A percentile compares a stretch with the other conserved stretches of the same genome.
phyloP scores from a whole-genome alignment of 2,888 invertebrate species.

The Gryllus longicercus region DNA sequence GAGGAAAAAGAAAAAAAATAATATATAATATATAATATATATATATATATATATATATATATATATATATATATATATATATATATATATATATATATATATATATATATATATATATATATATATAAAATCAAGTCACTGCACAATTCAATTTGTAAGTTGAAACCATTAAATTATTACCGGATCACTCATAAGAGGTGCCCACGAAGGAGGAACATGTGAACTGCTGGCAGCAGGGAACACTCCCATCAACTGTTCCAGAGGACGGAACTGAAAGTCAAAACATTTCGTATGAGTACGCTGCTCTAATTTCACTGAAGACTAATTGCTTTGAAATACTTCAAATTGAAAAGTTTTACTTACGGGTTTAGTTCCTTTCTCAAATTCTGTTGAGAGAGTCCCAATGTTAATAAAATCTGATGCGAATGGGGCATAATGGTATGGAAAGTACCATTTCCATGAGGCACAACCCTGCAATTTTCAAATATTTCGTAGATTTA shows the following conservation, averaged over 20 bases:
- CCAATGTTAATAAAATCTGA: constrained; percentile 94
- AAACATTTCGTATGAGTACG: constrained; percentile 30
- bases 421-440: constrained; percentile 99
- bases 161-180: constrained; percentile 52
- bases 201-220: constrained; percentile 93
- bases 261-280: constrained; percentile 76
- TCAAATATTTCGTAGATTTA: too few species aligned
- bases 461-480: constrained; percentile 79
- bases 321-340: constrained; percentile 20
- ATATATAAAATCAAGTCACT: too few species aligned
- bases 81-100: too few species aligned
- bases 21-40: too few species aligned
- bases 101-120: too few species aligned
- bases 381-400: constrained; percentile 82
- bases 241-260: constrained; percentile 99
- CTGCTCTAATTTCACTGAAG: constrained; percentile 26
- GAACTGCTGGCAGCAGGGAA: constrained; percentile 96
- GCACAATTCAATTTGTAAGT: not conserved
- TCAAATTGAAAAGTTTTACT: constrained; percentile 43
- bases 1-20: too few species aligned
- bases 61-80: too few species aligned
- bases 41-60: too few species aligned
- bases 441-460: constrained; percentile 99
- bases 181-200: constrained; percentile 84
- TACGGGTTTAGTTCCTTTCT: constrained; percentile 82